phyloP scores from a whole-genome alignment of 2,888 invertebrate species.

The Agriopis aurantiaria region DNA sequence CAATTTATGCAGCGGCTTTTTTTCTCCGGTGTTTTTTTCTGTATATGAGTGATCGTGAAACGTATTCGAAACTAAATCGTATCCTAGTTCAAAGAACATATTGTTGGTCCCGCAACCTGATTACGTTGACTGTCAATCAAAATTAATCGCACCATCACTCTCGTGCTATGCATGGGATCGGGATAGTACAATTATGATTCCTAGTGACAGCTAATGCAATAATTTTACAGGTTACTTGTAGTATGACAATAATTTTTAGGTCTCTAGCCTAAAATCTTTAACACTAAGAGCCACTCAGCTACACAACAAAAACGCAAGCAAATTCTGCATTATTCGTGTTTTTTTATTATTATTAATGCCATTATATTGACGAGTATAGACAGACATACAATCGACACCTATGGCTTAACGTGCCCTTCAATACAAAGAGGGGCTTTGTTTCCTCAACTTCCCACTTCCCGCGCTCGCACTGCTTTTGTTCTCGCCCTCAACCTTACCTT shows the following conservation, averaged over 20 bases:
- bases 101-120: too few species aligned
- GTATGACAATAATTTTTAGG: too few species aligned
- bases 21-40: neutral
- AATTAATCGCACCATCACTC: too few species aligned
- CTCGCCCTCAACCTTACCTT: constrained; percentile 44
- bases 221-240: too few species aligned
- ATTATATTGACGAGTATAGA: neutral
- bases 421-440: constrained; percentile 14
- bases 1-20: neutral
- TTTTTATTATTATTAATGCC: neutral
- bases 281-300: neutral
- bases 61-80: too few species aligned
- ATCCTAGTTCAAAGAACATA: too few species aligned
- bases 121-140: too few species aligned
- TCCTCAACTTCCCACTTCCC: neutral
- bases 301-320: neutral
- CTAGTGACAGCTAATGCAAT: too few species aligned
- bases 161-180: too few species aligned
- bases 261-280: too few species aligned
- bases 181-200: too few species aligned
- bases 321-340: neutral
- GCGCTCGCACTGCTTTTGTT: constrained; percentile 47
- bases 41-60: neutral
- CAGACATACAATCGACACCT: constrained; percentile 5
- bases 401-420: neutral